Percentiles rank a stretch among this genome's conserved stretches.
Evolutionary conservation across 2,888 invertebrate genomes (phyloP).

Genomic region (Idaea dimidiata): DNA sequence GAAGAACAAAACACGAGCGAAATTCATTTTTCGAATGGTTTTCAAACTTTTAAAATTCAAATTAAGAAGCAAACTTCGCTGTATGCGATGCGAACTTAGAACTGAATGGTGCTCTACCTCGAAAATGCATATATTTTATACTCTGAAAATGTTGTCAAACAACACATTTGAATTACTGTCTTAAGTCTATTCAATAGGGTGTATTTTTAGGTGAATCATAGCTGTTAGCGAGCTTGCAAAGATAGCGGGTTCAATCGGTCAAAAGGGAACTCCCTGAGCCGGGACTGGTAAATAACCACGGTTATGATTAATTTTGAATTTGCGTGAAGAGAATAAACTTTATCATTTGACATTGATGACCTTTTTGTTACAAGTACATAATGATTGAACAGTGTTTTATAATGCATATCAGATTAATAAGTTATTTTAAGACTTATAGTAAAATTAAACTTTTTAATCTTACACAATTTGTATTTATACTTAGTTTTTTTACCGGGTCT

Average conservation of each 20-base stretch:
- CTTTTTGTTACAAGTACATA: neutral
- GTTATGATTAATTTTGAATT: neutral
- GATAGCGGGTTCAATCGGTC: slow-evolving; percentile 19
- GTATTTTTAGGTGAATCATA: neutral
- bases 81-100: slow-evolving; percentile 2
- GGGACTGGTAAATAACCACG: neutral
- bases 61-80: neutral
- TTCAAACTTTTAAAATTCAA: slow-evolving; percentile 8
- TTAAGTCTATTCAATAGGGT: neutral
- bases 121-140: neutral
- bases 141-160: neutral
- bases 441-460: too few species aligned
- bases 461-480: too few species aligned
- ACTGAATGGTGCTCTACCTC: slow-evolving; percentile 13
- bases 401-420: neutral
- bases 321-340: neutral
- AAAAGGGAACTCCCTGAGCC: neutral
- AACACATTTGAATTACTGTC: neutral
- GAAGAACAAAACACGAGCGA: slow-evolving; percentile 43
- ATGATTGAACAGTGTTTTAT: neutral
- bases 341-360: neutral
- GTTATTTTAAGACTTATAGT: neutral
- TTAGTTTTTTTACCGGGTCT: too few species aligned
- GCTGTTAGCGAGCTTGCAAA: slow-evolving; percentile 3
- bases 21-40: slow-evolving; percentile 41